Base-by-base conservation (phyloP, 2,113 vertebrate genomes). In the Nycticebus coucang region DNA sequence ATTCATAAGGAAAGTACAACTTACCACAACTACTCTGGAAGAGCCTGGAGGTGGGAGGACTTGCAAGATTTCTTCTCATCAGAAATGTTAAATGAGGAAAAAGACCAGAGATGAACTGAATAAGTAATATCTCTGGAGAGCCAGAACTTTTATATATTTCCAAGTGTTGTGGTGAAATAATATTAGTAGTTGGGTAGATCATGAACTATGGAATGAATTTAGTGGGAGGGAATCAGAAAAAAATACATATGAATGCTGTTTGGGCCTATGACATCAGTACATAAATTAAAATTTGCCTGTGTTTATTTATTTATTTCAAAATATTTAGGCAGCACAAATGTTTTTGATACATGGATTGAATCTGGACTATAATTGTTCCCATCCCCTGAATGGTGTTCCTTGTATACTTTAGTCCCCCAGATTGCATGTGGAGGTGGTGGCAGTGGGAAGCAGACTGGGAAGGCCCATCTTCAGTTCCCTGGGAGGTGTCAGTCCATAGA, bases 1-100 rank as follows among this genome's bases (percentile, higher is more conserved):
- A 93, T 94, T 96, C 86, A 95, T 55, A 91, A 93, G 37, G 79
- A 85, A 75, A 96, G 66, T 45, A 84, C 30, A 94, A 22, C 45
- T 93, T 62, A 62, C 77, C 92, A 77, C 89, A 96, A 93, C 45
- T 89, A n/a, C 84, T 87, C 79, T 84, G 84, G 82, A 89, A 89
- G 66, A 93, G 59, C 35, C 64, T 68, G 35, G 64, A 85, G 60
- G 60, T 41, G 4, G 62, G 72, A 21, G 11, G 53, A 30, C 7
- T 55, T 50, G 57, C 33, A 62, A 53, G 37, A 57, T 57, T 96
- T 95, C 88, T 96, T 95, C 88, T 96, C 95, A 82, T 59, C 22
- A 91, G 82, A 95, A 62, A 85, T 88, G 35, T 92, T 89, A 94
- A 69, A 33, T 91, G 75, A 89, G 37, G 79, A 86, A 85, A 92